Evolutionary conservation across 2,113 vertebrate genomes (phyloP).

Genomic region (Plecotus auritus): DNA sequence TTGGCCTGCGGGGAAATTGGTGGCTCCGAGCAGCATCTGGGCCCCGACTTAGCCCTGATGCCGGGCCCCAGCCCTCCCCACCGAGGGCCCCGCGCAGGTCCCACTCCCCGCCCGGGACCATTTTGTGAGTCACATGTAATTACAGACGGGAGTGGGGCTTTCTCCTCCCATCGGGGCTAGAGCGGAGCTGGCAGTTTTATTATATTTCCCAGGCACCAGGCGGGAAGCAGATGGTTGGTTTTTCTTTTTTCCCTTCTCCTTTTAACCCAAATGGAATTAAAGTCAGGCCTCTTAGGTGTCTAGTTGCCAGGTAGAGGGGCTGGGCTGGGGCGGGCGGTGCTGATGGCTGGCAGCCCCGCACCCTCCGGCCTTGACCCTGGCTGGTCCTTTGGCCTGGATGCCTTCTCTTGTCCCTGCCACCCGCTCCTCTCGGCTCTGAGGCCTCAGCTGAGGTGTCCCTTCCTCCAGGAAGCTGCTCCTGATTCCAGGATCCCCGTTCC

Average conservation of each 20-base stretch:
- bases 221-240: neutral
- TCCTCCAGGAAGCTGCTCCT: neutral
- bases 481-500: neutral
- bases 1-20: conserved; percentile 45
- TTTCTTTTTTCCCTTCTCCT: neutral
- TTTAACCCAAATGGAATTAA: conserved; percentile 24
- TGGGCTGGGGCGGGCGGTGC: neutral
- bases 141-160: conserved; percentile 48
- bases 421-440: neutral
- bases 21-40: conserved; percentile 53
- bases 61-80: neutral
- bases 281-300: neutral
- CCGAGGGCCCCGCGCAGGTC: neutral
- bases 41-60: neutral
- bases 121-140: conserved; percentile 71
- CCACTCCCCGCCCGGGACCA: neutral
- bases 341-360: neutral
- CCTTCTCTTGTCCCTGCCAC: neutral
- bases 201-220: conserved; percentile 36
- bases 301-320: fast-evolving
- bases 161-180: conserved; percentile 60
- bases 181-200: conserved; percentile 54
- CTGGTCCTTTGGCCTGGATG: neutral
- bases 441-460: neutral
- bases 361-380: neutral